Base-by-base conservation (phyloP, 1,140 invertebrate species). In the Dreissena polymorpha region DNA sequence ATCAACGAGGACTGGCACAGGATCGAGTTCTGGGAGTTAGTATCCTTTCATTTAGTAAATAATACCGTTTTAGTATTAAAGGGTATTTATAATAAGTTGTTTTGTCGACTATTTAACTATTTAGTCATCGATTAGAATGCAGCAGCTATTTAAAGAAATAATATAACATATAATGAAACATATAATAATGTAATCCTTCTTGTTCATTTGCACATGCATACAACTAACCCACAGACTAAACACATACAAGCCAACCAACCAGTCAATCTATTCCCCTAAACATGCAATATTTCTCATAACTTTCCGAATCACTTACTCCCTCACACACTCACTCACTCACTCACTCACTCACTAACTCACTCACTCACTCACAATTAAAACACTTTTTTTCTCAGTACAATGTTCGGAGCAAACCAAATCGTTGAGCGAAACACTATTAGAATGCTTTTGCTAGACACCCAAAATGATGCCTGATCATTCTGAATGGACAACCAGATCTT, bases 11-110 rank as follows among this genome's bases (percentile, higher is more conserved):
- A 94, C 74, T 95, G 95, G 49, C 93, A 93, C 10, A 94, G 97
- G 86, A 94, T 97, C 12, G 90, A 96, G 75, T 95, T 96, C 86
- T 94, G 95, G 51, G 95, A 95, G 95, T 96, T 94, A 93, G 92
- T 93, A 23, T 81, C 29, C 3, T 68, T n/a, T 50, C 29, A 18
- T 68, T n/a, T n/a, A 12, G 18, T 71, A 18, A 18, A 50, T 2
- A 39, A 39, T 8, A 39, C 39, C 8, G n/a, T 14, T 10, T 49
- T 12, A 29, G 65, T 16, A 25, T 0, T n/a, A 23, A n/a, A 5
- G 23, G 18, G 65, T 27, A 14, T 14, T 1, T 10, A 16, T 39
- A 12, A 23, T 23, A 21, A 0, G 23, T 27, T 16, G 5, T n/a
- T 16, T n/a, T 16, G 39, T 68, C 10, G 14, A 27, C 18, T 29